These are phyloP conservation scores for Chitala chitala DNA, from an alignment of 2,113 vertebrate species.

Conservation along the genomic window DNA sequence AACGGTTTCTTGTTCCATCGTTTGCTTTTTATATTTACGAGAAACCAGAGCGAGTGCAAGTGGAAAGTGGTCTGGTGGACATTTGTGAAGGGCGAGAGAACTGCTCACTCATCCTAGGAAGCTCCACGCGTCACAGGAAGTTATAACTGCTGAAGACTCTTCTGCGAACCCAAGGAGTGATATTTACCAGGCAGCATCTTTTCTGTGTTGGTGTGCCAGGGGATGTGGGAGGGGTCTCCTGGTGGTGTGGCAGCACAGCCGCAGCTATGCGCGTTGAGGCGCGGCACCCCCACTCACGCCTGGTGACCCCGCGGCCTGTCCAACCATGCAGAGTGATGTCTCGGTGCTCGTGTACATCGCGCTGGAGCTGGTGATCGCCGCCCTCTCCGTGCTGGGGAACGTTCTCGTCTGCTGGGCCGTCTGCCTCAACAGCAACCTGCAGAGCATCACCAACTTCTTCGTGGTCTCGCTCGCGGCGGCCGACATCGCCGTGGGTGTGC, in stretches of 20 bases:
- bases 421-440: slow-evolving; percentile 86
- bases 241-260: slow-evolving; percentile 40
- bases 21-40: neutral
- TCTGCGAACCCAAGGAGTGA: too few species aligned
- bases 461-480: slow-evolving; percentile 90
- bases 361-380: slow-evolving; percentile 83
- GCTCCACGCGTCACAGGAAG: too few species aligned
- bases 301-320: slow-evolving; percentile 40
- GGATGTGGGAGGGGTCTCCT: neutral
- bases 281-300: slow-evolving; percentile 52
- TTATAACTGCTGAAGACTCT: too few species aligned
- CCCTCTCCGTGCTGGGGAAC: slow-evolving; percentile 86
- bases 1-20: slow-evolving; percentile 21
- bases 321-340: slow-evolving; percentile 66
- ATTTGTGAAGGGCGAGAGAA: too few species aligned
- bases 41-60: slow-evolving; percentile 31
- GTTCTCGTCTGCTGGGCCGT: slow-evolving; percentile 96
- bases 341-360: slow-evolving; percentile 66
- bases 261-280: slow-evolving; percentile 83
- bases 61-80: too few species aligned
- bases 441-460: slow-evolving; percentile 94
- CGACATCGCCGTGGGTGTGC: slow-evolving; percentile 88
- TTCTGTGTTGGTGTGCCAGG: slow-evolving; percentile 5
- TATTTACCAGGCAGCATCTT: neutral
- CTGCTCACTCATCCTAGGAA: too few species aligned